Conservation (phyloP, 2,888 invertebrate genomes). For the Pyrrhia umbra region DNA sequence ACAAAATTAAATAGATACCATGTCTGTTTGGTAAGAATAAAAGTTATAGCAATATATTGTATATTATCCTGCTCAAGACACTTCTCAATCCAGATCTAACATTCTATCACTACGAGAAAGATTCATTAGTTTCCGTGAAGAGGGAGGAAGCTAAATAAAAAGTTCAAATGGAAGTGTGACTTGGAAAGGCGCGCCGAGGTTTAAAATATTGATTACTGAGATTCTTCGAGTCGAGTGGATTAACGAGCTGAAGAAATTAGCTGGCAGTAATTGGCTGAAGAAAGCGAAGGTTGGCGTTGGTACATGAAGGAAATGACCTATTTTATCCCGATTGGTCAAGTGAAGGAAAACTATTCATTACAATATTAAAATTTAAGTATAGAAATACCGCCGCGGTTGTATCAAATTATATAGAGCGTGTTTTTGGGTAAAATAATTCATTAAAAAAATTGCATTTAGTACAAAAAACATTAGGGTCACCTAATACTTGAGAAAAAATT, state of each 20-base stretch:
- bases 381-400: too few relatives aligned
- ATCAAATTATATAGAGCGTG: too few relatives aligned
- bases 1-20: too few relatives aligned
- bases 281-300: conserved; percentile 25
- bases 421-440: too few relatives aligned
- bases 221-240: conserved; percentile 36
- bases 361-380: too few relatives aligned
- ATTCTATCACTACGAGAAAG: conserved; percentile 28
- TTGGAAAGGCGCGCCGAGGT: conserved; percentile 25
- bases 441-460: too few relatives aligned
- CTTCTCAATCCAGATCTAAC: conserved; percentile 6
- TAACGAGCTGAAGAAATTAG: conserved; percentile 51
- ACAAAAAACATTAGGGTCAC: too few relatives aligned
- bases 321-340: conserved; percentile 11
- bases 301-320: conserved; percentile 12
- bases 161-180: conserved; percentile 30
- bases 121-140: conserved; percentile 35
- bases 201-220: conserved; percentile 55
- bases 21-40: too few relatives aligned
- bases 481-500: too few relatives aligned
- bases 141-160: conserved; percentile 33
- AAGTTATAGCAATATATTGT: not conserved
- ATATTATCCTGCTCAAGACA: not conserved
- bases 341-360: not conserved
- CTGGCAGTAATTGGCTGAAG: conserved; percentile 51